Evolutionary conservation across 2,113 vertebrate species (phyloP).

Genomic region (Balaeniceps rex): DNA sequence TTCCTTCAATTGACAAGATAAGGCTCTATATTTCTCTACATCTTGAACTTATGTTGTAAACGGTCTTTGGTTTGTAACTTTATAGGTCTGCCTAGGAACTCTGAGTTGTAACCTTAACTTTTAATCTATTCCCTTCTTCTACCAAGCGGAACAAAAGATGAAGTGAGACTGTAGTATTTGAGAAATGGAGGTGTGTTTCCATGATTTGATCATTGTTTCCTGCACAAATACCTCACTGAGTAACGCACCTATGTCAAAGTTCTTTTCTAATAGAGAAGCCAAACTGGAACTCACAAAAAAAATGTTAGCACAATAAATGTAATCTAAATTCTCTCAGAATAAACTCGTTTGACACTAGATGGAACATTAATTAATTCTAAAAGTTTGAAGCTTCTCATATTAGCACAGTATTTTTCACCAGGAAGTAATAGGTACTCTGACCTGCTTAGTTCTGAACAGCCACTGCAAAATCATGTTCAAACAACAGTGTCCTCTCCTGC

Average conservation of each 20-base stretch:
- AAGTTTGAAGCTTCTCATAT: too few relatives aligned
- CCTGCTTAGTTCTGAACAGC: too few relatives aligned
- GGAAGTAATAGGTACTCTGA: too few relatives aligned
- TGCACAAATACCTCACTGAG: not conserved
- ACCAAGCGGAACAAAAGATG: not conserved
- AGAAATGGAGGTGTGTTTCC: not conserved
- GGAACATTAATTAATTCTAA: too few relatives aligned
- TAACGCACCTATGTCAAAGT: not conserved
- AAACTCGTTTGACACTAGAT: too few relatives aligned
- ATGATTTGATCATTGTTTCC: not conserved
- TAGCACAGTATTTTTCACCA: too few relatives aligned
- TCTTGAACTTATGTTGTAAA: rapidly evolving
- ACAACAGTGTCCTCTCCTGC: too few relatives aligned
- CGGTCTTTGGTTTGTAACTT: not conserved
- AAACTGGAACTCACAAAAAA: not conserved
- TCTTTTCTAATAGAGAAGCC: not conserved
- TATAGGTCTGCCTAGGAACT: not conserved
- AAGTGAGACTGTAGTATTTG: not conserved
- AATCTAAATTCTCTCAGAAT: too few relatives aligned
- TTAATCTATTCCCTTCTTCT: not conserved
- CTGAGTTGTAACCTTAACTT: not conserved
- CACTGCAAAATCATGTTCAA: too few relatives aligned
- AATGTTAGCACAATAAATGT: too few relatives aligned
- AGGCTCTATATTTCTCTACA: not conserved
- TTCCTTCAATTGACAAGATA: not conserved